These are phyloP conservation scores for Halcyon badia DNA, from an alignment of 2,797 vertebrate species.

Conservation along the genomic window DNA sequence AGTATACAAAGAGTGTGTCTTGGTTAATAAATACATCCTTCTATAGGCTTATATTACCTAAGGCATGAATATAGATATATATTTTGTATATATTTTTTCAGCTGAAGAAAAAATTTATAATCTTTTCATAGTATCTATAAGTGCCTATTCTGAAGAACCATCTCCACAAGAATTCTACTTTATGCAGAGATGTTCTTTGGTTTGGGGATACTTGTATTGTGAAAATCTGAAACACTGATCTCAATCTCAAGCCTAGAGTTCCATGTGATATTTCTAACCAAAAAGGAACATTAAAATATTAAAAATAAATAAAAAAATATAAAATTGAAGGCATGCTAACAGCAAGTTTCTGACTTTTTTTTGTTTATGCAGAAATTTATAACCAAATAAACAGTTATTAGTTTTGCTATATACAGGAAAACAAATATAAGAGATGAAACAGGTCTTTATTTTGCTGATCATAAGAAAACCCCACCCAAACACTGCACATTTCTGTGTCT, in stretches of 20 bases:
- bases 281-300: neutral
- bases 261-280: neutral
- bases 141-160: neutral
- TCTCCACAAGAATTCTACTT: neutral
- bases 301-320: neutral
- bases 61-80: neutral
- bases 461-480: neutral
- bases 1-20: neutral
- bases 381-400: neutral
- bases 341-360: neutral
- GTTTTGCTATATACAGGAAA: neutral
- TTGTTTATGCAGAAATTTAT: neutral
- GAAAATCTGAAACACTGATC: neutral
- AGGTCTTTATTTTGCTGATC: neutral
- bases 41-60: neutral
- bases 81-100: neutral
- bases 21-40: neutral
- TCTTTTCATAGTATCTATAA: neutral
- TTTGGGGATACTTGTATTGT: neutral
- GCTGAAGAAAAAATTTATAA: accelerated
- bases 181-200: neutral
- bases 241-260: neutral
- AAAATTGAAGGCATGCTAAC: neutral
- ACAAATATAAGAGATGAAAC: neutral
- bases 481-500: neutral